These are phyloP conservation scores for Aplysia californica DNA, from an alignment of 1,140 invertebrate genomes.

Conservation along the genomic window DNA sequence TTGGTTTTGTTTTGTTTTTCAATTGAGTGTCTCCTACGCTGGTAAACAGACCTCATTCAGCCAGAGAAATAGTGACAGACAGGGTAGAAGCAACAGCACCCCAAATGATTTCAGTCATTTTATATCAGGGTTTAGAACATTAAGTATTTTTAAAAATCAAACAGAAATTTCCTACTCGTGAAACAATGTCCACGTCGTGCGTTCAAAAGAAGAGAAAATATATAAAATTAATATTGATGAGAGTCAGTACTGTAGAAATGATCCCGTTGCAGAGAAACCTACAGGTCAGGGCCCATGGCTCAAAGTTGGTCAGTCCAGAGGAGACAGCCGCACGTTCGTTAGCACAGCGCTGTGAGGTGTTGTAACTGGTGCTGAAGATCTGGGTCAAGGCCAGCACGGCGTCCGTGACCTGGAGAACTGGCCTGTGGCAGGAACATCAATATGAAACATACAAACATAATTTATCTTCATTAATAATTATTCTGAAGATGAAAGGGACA, in stretches of 20 bases:
- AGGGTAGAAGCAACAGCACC: background rate
- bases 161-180: too few species aligned
- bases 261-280: too few species aligned
- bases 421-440: background rate
- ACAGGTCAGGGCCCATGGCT: background rate
- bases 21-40: too few species aligned
- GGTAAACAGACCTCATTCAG: too few species aligned
- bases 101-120: background rate
- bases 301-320: background rate
- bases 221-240: background rate
- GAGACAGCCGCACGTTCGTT: background rate
- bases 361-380: background rate
- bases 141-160: background rate
- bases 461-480: too few species aligned
- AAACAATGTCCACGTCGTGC: background rate
- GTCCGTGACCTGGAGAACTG: background rate
- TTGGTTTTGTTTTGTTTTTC: too few species aligned
- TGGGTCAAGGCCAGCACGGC: background rate
- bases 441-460: too few species aligned
- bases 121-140: background rate
- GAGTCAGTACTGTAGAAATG: too few species aligned
- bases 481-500: too few species aligned
- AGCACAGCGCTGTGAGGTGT: background rate
- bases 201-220: background rate
- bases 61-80: too few species aligned